Evolutionary conservation across 2,797 vertebrate species (phyloP), one percentile per base, ranked within the genome.

Genomic region (Thripadectes ignobilis): DNA sequence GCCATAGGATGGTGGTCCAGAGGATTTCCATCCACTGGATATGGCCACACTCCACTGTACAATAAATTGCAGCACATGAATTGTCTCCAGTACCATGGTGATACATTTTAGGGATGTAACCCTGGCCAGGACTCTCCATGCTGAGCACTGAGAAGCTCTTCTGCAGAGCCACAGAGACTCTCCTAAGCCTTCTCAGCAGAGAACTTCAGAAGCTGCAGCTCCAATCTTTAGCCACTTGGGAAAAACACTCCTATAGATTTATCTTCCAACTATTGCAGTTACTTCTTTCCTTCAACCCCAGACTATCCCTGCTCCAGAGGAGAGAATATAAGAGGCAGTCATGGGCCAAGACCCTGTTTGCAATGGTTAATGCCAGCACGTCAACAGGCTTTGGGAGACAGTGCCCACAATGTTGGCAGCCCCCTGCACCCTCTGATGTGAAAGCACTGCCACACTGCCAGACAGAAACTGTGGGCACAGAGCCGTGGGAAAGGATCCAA

Each of bases 191-290:
- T 52, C 39, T 34, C 15, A 71, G 48, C 34, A 85, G 29, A 67
- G 29, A 38, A 63, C 26, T 74, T 89, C 1, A 38, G 22, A 16
- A 82, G 82, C 9, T 57, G 12, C 39, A 51, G 27, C n/a, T 92
- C 58, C 34, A 85, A 29, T 24, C 48, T 8, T 43, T 2, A 54
- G 4, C 12, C 24, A 21, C 24, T 41, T 72, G 0, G 0, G 16
- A 27, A 43, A 85, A 82, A 22, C 12, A 1, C 4, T 57, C 27
- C 10, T 43, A 7, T 14, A 52, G 7, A 41, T 57, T 67, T 71
- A 6, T 68, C 24, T 82, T 82, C 20, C 59, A 3, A 41, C 9
- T 46, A 36, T 5, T 38, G 21, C 13, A 46, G 38, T n/a, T n/a
- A 46, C 8, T 57, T 34, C 16, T 5, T 19, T 36, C n/a, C n/a